Conservation (phyloP, 2,113 vertebrate species). For the Pachycephala philippinensis region DNA sequence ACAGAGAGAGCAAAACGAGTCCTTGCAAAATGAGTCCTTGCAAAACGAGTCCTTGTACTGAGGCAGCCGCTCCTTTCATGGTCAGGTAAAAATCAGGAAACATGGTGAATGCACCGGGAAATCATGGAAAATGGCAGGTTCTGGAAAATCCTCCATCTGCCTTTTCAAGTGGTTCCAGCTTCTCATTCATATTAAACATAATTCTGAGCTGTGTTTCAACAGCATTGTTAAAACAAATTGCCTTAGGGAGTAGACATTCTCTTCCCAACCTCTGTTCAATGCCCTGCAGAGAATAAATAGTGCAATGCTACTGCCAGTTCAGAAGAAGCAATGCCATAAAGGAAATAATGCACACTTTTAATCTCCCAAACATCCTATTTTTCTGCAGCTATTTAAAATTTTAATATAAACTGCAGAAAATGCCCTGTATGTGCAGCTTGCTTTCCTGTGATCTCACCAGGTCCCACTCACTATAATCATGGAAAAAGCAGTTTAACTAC, state of each 20-base stretch:
- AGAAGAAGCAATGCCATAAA: neutral
- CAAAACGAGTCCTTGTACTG: neutral
- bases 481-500: neutral
- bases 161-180: constrained; percentile 59
- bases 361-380: neutral
- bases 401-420: neutral
- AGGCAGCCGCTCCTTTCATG: neutral
- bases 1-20: neutral
- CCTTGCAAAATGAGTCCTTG: neutral
- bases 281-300: neutral
- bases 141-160: constrained; percentile 29
- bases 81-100: constrained; percentile 22
- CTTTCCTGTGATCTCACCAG: neutral
- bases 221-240: constrained; percentile 52
- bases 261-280: neutral
- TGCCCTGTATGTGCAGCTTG: neutral
- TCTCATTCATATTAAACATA: constrained; percentile 65
- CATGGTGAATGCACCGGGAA: constrained; percentile 1
- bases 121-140: neutral
- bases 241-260: constrained; percentile 22
- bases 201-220: constrained; percentile 40
- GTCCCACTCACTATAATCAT: neutral
- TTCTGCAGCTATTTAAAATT: constrained; percentile 3
- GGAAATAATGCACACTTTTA: neutral
- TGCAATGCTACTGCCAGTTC: neutral